Percentiles rank a stretch among this genome's conserved stretches.
These are phyloP conservation scores for Anastrepha ludens DNA, from an alignment of 1,140 invertebrate species.

Conservation along the genomic window DNA sequence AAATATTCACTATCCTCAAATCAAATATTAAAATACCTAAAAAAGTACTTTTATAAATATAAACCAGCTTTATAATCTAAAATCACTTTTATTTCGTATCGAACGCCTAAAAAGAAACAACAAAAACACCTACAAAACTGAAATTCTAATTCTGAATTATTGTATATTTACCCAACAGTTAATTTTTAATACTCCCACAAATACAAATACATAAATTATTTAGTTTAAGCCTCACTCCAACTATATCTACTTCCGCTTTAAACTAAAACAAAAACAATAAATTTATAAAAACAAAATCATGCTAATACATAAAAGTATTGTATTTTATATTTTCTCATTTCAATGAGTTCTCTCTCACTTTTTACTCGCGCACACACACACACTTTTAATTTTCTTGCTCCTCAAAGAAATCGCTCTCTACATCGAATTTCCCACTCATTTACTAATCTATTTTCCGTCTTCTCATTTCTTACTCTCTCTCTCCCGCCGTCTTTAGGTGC, in stretches of 20 bases:
- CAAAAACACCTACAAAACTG: background rate
- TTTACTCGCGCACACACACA: constrained; percentile 20
- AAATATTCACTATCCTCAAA: background rate
- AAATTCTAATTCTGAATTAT: background rate
- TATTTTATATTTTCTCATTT: constrained; percentile 2
- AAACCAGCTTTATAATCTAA: background rate
- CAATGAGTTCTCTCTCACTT: constrained; percentile 15
- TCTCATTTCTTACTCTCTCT: constrained; percentile 33
- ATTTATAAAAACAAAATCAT: background rate
- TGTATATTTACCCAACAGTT: background rate
- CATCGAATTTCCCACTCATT: constrained; percentile 19
- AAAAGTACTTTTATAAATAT: background rate
- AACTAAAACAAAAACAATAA: background rate
- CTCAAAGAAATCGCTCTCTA: background rate
- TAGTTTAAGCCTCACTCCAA: background rate
- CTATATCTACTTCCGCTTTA: background rate
- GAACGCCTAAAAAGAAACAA: background rate
- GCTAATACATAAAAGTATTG: too few relatives aligned
- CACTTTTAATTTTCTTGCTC: constrained; percentile 55
- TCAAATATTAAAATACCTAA: too few relatives aligned
- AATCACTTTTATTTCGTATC: background rate
- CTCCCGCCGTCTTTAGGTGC: constrained; percentile 62
- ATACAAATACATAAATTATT: background rate
- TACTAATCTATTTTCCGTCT: constrained; percentile 30
- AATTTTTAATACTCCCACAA: background rate